phyloP scores from a whole-genome alignment of 1,140 invertebrate genomes.

The Sogatella furcifera region DNA sequence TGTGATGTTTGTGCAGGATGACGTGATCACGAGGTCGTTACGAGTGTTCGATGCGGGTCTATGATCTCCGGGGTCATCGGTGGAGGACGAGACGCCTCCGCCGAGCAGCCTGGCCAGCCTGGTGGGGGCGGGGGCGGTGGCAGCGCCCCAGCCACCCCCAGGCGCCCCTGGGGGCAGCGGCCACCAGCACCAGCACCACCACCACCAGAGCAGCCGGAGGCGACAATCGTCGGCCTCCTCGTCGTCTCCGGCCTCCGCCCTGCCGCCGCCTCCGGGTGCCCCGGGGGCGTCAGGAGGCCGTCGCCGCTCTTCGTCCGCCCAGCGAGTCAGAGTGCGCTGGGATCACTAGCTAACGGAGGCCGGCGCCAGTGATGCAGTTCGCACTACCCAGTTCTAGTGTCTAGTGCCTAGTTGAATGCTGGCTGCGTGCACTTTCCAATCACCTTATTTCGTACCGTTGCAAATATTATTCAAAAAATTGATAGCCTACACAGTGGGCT shows the following conservation, averaged over 20 bases:
- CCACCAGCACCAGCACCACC: background rate
- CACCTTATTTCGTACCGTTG: no score
- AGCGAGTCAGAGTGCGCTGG: background rate
- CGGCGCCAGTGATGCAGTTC: background rate
- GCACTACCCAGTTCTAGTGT: background rate
- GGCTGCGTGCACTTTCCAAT: no score
- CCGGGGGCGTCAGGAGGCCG: no score
- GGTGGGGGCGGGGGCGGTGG: background rate
- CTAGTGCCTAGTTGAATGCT: no score
- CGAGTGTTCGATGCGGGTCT: conserved; percentile 71
- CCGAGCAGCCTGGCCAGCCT: conserved; percentile 12
- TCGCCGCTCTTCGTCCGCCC: background rate
- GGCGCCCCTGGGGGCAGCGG: background rate
- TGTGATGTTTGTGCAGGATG: conserved; percentile 40
- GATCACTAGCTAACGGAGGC: background rate
- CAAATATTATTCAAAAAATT: no score
- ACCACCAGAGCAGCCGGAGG: background rate
- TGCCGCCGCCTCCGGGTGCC: no score
- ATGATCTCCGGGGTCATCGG: conserved; percentile 43
- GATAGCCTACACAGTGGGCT: no score
- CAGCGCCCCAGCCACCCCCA: background rate
- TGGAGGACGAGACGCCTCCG: conserved; percentile 24
- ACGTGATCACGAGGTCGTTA: conserved; percentile 67
- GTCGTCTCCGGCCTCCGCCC: no score
- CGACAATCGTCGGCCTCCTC: no score